These are phyloP conservation scores for Drosophila simulans DNA, from an alignment of 1,140 invertebrate species.

Conservation along the genomic window DNA sequence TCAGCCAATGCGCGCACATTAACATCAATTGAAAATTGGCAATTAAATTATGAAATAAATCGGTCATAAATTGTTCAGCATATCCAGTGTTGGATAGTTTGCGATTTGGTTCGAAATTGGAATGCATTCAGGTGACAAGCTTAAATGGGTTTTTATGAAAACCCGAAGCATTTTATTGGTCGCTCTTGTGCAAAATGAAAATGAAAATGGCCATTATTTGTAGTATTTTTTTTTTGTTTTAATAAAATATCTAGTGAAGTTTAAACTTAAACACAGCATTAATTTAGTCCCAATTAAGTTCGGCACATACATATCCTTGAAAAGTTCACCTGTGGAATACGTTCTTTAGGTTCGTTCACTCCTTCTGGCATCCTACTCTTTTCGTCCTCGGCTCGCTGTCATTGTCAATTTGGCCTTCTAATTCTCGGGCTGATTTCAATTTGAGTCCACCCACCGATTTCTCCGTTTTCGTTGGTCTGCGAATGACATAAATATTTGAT, in stretches of 20 bases:
- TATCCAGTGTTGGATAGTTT: constrained; percentile 1
- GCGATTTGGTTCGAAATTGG: constrained; percentile 6
- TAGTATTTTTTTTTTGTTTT: too few species aligned
- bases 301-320: neutral
- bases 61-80: constrained; percentile 20
- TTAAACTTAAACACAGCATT: too few species aligned
- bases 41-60: constrained; percentile 43
- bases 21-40: constrained; percentile 39
- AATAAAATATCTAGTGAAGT: too few species aligned
- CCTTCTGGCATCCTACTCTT: neutral
- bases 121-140: constrained; percentile 26
- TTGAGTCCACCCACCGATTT: constrained; percentile 23
- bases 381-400: constrained; percentile 33
- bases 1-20: constrained; percentile 7
- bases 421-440: constrained; percentile 72
- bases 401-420: constrained; percentile 74
- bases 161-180: neutral
- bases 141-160: constrained; percentile 5
- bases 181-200: neutral
- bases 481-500: constrained; percentile 61
- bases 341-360: neutral
- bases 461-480: constrained; percentile 30
- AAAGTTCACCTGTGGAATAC: neutral
- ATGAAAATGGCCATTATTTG: neutral
- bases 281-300: neutral